A percentile compares a stretch with the other conserved stretches of the same genome.
These are phyloP conservation scores for Stegastes partitus DNA, from an alignment of 2,113 vertebrate species.

Conservation along the genomic window DNA sequence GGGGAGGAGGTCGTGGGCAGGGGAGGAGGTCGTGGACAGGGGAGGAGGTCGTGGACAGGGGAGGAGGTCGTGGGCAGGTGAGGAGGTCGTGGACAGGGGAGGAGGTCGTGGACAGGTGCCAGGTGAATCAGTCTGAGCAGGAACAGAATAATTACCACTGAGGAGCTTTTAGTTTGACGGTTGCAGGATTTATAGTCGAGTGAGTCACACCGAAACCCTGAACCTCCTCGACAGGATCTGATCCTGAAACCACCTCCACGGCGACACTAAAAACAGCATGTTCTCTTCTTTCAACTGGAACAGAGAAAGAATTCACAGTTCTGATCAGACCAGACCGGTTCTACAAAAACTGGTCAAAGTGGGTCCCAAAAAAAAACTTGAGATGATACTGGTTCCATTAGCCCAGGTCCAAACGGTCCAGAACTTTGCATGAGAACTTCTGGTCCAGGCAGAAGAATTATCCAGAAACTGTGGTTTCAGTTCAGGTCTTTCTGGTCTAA, in stretches of 20 bases:
- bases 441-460: too few relatives aligned
- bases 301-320: too few relatives aligned
- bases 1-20: neutral
- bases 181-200: slow-evolving; percentile 40
- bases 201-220: slow-evolving; percentile 26
- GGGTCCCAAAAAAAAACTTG: too few relatives aligned
- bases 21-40: neutral
- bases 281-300: too few relatives aligned
- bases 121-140: slow-evolving; percentile 29
- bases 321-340: too few relatives aligned
- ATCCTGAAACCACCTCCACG: neutral
- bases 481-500: too few relatives aligned
- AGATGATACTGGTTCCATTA: too few relatives aligned
- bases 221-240: neutral
- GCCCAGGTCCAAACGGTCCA: too few relatives aligned
- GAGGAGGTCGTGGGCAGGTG: neutral
- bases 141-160: slow-evolving; percentile 34
- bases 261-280: too few relatives aligned
- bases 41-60: neutral
- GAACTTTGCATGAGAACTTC: too few relatives aligned
- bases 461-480: too few relatives aligned
- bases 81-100: neutral
- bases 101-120: slow-evolving; percentile 8
- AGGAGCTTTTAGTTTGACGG: slow-evolving; percentile 49
- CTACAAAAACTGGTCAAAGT: too few relatives aligned